Conservation (phyloP, 2,113 vertebrate genomes). For the Barnardius zonarius region DNA sequence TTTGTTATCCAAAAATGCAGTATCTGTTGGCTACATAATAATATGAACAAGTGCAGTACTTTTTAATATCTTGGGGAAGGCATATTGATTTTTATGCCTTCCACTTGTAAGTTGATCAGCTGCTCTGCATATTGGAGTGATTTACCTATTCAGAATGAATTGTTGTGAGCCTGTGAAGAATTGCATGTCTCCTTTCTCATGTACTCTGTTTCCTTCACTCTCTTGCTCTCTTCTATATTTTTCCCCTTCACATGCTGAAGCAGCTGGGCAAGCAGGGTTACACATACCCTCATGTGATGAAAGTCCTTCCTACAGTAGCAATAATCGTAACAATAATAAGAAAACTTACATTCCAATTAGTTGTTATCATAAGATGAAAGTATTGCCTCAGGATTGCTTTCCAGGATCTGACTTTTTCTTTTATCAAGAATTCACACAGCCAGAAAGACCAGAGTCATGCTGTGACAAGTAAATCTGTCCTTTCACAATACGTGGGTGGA, state of each 20-base stretch:
- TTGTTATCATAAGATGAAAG: neutral
- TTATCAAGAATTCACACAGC: neutral
- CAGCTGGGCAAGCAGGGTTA: neutral
- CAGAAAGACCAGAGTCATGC: neutral
- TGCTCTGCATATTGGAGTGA: neutral
- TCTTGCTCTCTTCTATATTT: neutral
- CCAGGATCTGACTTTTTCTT: neutral
- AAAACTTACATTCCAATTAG: neutral
- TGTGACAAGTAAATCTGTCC: neutral
- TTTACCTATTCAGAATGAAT: conserved; percentile 15
- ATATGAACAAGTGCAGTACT: neutral
- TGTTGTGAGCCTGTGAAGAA: neutral
- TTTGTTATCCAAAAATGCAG: conserved; percentile 2
- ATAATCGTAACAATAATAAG: neutral
- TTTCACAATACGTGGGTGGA: neutral
- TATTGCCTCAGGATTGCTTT: neutral
- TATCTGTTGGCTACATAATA: neutral
- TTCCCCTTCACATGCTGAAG: neutral
- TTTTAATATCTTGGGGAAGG: conserved; percentile 11
- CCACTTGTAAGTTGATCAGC: neutral
- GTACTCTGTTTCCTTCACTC: neutral
- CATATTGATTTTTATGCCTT: conserved; percentile 26
- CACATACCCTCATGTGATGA: neutral
- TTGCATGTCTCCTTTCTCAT: neutral
- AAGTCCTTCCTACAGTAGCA: neutral